Evolutionary conservation across 2,797 vertebrate species (phyloP), one percentile per base, ranked within the genome.

Genomic region (Melanotaenia boesemani): DNA sequence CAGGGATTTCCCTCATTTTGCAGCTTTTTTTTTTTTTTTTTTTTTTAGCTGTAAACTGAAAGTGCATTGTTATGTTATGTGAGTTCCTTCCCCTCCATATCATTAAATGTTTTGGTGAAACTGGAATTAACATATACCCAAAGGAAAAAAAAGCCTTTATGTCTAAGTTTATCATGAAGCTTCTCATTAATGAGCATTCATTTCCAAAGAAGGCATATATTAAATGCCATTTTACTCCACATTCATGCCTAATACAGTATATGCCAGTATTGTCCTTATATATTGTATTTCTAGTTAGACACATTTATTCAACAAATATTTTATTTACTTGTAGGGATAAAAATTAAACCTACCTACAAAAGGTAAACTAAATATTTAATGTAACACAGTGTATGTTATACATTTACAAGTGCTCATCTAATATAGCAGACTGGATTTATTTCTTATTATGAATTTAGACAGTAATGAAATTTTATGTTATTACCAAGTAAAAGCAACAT

Each of bases 91-190:
- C 37, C 13, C 41, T 13, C 13, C 11, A 37, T 24, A 67, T 24
- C 13, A 12, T 2, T 18, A 0, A 66, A 34, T 28, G 34, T 24
- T 58, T 50, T 37, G 26, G 55, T 87, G 87, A 87, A 84, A 85
- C 90, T 92, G 91, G 90, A 93, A 93, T 89, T 91, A 86, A 91
- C 92, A 70, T 16, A 4, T 10, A 52, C 52, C 24, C 12, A 2
- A 9, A 48, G 54, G 4, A 5, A 28, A 34, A 63, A 18, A 44
- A 44, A 41, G 10, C 11, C 11, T 20, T 2, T 20, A 34, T 16
- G n/a, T 20, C 1, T 20, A 13, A 64, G 70, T 54, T 72, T 56
- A 58, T 10, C 8, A 20, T 37, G 8, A 1, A 37, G 50, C 9
- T 9, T 68, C 22, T 41, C 15, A 5, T 18, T 30, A 57, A 15